Conservation (phyloP, 1,140 invertebrate species). For the Myzus persicae region DNA sequence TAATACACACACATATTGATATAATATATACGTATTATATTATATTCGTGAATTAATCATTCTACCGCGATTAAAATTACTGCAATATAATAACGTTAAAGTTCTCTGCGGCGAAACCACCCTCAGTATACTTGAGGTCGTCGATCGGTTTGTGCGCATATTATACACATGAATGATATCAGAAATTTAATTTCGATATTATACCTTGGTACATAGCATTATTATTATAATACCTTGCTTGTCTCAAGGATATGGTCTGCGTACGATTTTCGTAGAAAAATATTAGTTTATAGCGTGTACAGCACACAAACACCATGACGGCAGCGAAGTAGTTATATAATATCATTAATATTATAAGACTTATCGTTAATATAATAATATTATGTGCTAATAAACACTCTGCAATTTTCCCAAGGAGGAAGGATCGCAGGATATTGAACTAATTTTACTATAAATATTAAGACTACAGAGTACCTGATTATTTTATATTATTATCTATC, state of each 20-base stretch:
- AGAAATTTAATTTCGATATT: too few species aligned
- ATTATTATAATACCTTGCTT: not conserved
- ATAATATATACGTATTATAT: not conserved
- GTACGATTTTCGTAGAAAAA: not conserved
- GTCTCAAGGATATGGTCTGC: not conserved
- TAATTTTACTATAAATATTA: not conserved
- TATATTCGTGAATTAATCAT: not conserved
- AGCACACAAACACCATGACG: not conserved
- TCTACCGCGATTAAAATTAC: not conserved
- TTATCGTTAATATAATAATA: not conserved
- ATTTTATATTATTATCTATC: not conserved
- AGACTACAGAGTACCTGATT: not conserved
- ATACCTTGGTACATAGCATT: too few species aligned
- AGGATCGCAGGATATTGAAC: not conserved
- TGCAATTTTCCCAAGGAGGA: not conserved
- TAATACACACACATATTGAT: not conserved
- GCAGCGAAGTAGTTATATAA: not conserved
- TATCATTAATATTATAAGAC: not conserved
- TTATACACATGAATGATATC: not conserved
- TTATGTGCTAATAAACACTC: not conserved
- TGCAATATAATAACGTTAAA: not conserved
- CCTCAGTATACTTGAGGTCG: not conserved
- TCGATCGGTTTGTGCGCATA: not conserved
- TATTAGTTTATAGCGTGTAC: not conserved
- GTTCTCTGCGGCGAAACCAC: not conserved